phyloP scores from a whole-genome alignment of 2,113 vertebrate genomes.

The Phalacrocorax pelagicus region DNA sequence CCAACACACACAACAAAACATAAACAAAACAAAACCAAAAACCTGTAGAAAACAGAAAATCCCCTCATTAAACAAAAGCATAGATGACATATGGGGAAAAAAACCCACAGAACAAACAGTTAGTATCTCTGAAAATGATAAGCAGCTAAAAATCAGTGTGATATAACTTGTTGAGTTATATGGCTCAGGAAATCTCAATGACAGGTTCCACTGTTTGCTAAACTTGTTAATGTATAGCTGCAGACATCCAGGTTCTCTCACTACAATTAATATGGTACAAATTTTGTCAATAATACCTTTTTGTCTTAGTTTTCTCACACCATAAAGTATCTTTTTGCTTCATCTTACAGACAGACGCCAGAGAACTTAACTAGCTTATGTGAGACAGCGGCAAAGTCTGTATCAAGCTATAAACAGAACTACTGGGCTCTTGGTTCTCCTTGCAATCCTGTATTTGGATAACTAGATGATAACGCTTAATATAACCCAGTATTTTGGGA shows the following conservation, averaged over 20 bases:
- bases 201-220: not conserved
- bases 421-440: not conserved
- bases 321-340: not conserved
- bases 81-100: not conserved
- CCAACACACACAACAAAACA: not conserved
- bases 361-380: not conserved
- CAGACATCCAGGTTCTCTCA: not conserved
- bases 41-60: not conserved
- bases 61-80: not conserved
- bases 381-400: not conserved
- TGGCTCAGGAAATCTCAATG: not conserved
- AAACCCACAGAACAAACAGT: not conserved
- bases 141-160: not conserved
- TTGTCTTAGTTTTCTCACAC: not conserved
- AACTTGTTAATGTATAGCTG: not conserved
- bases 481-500: not conserved
- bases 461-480: not conserved
- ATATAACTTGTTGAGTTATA: not conserved
- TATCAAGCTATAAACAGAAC: not conserved
- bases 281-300: not conserved
- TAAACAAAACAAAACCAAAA: not conserved
- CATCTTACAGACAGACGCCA: not conserved
- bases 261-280: accelerated
- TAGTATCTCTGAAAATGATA: not conserved
- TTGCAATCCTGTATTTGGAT: not conserved